These are phyloP conservation scores for Grapholita molesta DNA, from an alignment of 1,140 invertebrate genomes.

Conservation along the genomic window DNA sequence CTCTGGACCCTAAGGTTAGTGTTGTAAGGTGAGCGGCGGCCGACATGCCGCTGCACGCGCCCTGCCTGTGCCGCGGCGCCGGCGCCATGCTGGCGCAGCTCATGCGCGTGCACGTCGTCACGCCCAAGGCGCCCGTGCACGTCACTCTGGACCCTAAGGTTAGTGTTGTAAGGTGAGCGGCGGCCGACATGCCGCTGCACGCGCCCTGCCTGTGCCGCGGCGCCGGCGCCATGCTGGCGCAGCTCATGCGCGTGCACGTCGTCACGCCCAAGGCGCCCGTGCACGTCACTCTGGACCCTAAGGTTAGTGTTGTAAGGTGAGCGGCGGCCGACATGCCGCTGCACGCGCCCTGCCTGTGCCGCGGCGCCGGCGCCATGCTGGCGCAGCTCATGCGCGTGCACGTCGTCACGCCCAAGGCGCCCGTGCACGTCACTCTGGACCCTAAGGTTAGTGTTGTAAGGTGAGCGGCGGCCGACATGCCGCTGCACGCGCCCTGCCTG, in stretches of 20 bases:
- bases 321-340: no score
- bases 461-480: no score
- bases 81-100: slow-evolving; percentile 89
- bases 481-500: no score
- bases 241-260: slow-evolving; percentile 95
- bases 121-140: slow-evolving; percentile 93
- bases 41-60: slow-evolving; percentile 91
- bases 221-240: slow-evolving; percentile 85
- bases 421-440: no score
- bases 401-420: no score
- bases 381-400: no score
- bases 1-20: slow-evolving; percentile 87
- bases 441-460: no score
- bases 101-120: slow-evolving; percentile 95
- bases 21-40: slow-evolving; percentile 60
- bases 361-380: no score
- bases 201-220: no score
- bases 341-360: no score
- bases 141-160: slow-evolving; percentile 92
- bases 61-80: slow-evolving; percentile 91
- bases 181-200: slow-evolving; percentile 94
- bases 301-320: slow-evolving; percentile 78
- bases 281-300: slow-evolving; percentile 91
- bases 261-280: slow-evolving; percentile 95
- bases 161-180: slow-evolving; percentile 32